These are phyloP conservation scores for Euplexia lucipara DNA, from an alignment of 2,888 invertebrate species.

Conservation along the genomic window DNA sequence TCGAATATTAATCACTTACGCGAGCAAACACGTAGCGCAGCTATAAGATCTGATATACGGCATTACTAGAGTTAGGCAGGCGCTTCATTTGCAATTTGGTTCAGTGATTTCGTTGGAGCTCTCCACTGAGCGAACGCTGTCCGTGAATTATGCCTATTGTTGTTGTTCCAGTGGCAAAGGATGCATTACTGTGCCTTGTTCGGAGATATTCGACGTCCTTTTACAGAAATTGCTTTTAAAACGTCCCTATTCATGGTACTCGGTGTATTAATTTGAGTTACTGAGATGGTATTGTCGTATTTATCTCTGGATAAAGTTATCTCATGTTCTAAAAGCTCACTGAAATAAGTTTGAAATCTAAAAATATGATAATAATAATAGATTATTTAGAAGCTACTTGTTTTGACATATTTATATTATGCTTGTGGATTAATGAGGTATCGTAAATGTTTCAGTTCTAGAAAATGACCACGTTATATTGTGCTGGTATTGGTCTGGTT, in stretches of 20 bases:
- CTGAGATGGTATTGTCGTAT: neutral
- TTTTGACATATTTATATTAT: slow-evolving; percentile 1
- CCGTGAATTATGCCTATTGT: slow-evolving; percentile 83
- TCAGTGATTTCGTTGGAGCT: slow-evolving; percentile 82
- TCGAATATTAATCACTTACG: slow-evolving; percentile 66
- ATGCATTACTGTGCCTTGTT: slow-evolving; percentile 72
- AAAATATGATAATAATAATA: neutral
- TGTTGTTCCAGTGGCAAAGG: slow-evolving; percentile 73
- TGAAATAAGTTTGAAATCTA: too few species aligned
- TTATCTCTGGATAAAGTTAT: neutral
- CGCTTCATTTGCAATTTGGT: slow-evolving; percentile 85
- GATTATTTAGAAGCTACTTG: neutral
- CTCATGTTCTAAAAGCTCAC: neutral
- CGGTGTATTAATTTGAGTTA: slow-evolving; percentile 40
- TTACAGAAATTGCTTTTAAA: slow-evolving; percentile 64
- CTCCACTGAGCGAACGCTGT: slow-evolving; percentile 73
- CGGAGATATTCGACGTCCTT: slow-evolving; percentile 65
- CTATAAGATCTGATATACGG: slow-evolving; percentile 70
- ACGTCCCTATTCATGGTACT: slow-evolving; percentile 48
- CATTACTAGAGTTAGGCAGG: slow-evolving; percentile 65
- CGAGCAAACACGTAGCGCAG: slow-evolving; percentile 62
- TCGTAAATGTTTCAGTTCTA: too few species aligned
- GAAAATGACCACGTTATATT: too few species aligned
- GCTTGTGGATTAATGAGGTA: neutral
- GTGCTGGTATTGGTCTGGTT: too few species aligned